phyloP scores from a whole-genome alignment of 2,888 invertebrate genomes.

The Pasiphila rectangulata region DNA sequence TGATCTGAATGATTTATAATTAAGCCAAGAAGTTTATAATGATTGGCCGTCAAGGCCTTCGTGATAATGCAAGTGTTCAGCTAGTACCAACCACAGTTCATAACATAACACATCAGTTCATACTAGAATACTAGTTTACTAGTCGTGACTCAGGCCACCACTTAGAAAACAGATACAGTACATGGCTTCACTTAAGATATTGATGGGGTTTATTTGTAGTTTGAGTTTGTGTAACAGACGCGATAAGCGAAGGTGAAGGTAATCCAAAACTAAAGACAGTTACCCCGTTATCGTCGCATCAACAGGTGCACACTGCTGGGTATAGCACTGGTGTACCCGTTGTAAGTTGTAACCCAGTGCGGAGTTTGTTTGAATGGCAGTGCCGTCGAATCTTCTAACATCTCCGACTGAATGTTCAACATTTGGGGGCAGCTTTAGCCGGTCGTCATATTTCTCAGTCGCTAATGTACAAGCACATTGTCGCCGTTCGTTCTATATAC shows the following conservation, averaged over 20 bases:
- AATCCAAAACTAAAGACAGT: background rate
- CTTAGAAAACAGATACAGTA: conserved; percentile 1
- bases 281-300: too few species aligned
- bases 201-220: too few species aligned
- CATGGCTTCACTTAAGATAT: background rate
- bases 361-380: too few species aligned
- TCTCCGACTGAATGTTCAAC: too few species aligned
- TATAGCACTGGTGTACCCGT: too few species aligned
- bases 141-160: conserved; percentile 13
- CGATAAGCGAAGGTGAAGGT: background rate
- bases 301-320: too few species aligned
- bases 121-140: background rate
- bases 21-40: too few species aligned
- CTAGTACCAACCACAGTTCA: background rate
- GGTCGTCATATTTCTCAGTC: background rate
- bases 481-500: conserved; percentile 45
- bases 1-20: conserved; percentile 8
- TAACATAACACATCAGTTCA: background rate
- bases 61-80: conserved; percentile 15
- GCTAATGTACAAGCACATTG: conserved; percentile 15
- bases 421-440: too few species aligned
- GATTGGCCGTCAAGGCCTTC: conserved; percentile 7
- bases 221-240: background rate
- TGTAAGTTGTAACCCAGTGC: too few species aligned
- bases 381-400: too few species aligned